phyloP scores from a whole-genome alignment of 2,797 vertebrate genomes.

The Yasuhikotakia modesta region DNA sequence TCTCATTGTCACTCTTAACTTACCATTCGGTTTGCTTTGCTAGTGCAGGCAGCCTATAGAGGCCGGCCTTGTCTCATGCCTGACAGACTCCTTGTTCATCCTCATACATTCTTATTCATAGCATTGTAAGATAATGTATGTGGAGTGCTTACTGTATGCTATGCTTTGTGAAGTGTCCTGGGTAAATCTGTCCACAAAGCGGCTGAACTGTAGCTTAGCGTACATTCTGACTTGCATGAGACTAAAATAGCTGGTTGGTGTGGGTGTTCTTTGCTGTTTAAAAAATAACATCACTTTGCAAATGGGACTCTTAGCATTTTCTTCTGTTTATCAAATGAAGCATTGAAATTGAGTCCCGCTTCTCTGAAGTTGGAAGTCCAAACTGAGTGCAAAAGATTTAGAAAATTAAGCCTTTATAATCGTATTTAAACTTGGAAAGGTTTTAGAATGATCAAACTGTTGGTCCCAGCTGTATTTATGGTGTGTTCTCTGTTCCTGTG shows the following conservation, averaged over 20 bases:
- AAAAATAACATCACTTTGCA: background rate
- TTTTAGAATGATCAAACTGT: background rate
- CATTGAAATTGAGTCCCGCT: background rate
- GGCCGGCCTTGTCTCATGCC: no score
- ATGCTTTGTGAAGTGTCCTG: background rate
- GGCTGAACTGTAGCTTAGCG: background rate
- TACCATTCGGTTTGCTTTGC: no score
- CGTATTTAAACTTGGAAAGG: no score
- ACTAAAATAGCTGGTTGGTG: background rate
- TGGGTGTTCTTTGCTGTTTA: background rate
- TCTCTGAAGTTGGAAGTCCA: no score
- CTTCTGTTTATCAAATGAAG: background rate
- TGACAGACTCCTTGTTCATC: no score
- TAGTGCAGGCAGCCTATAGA: no score
- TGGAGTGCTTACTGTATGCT: no score
- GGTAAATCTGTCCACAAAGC: background rate
- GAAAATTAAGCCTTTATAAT: no score
- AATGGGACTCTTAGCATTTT: background rate
- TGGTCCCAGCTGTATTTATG: background rate
- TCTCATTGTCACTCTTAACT: no score
- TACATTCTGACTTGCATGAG: background rate
- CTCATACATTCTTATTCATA: no score
- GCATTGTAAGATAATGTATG: no score
- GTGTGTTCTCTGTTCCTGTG: background rate
- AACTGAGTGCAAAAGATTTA: no score